Conservation (phyloP, 2,797 vertebrate genomes). For the Betta splendens region DNA sequence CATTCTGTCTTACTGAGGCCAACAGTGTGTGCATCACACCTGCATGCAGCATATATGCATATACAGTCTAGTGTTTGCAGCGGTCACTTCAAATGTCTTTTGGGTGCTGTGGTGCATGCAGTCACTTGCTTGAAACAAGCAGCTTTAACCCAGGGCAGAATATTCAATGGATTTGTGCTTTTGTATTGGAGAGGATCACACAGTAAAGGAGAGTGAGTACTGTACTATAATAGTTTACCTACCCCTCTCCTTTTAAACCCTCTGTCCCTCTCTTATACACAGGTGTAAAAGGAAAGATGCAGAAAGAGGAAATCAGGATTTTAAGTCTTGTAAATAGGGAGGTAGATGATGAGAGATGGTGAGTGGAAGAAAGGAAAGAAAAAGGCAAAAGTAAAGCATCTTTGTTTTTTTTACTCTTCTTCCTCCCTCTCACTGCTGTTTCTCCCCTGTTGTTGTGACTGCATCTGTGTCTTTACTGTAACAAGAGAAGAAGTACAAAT, state of each 20-base stretch:
- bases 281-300: constrained; percentile 39
- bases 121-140: constrained; percentile 74
- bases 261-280: constrained; percentile 30
- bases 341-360: constrained; percentile 63
- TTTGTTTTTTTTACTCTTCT: constrained; percentile 68
- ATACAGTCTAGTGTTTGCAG: constrained; percentile 47
- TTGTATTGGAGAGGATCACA: constrained; percentile 35
- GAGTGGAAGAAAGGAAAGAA: constrained; percentile 53
- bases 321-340: constrained; percentile 48
- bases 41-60: constrained; percentile 37
- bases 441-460: constrained; percentile 64
- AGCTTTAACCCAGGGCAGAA: constrained; percentile 51
- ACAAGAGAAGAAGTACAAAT: constrained; percentile 79
- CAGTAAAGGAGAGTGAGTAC: constrained; percentile 54
- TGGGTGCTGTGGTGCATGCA: constrained; percentile 68
- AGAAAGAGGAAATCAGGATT: constrained; percentile 47
- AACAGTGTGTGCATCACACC: constrained; percentile 66
- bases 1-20: constrained; percentile 59
- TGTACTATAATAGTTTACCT: constrained; percentile 77
- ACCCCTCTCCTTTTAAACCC: constrained; percentile 52
- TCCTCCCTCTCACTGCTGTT: constrained; percentile 53
- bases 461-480: constrained; percentile 69
- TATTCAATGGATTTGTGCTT: constrained; percentile 50
- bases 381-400: constrained; percentile 62
- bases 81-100: constrained; percentile 44